Evolutionary conservation across 53 echinoderm and acorn worm genomes (phyloP), one percentile per base, ranked within the genome.

Genomic region (Holothuria scabra): DNA sequence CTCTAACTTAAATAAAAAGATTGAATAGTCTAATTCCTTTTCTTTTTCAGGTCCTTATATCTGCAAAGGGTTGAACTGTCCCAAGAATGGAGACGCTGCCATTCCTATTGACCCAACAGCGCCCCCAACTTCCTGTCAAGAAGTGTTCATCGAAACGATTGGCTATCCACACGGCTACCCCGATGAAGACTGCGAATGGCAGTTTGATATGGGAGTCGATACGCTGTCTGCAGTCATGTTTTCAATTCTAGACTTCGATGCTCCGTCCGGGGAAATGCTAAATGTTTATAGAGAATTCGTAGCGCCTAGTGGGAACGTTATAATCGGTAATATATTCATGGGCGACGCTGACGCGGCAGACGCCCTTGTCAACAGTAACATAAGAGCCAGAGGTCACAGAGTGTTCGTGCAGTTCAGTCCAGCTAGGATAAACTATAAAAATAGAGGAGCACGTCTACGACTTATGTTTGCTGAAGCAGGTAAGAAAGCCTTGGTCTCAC

Each of bases 401-500:
- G 61, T 60, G 16, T 60, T 60, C 10, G 61, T 60, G 61, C 22
- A 60, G 26, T 60, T 22, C 7, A 26, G 18, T 26, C 22, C 61
- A 22, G 61, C 61, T 6, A 60, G 18, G 26, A 60, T 49, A 21
- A 21, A 25, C 21, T 74, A 74, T 49, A 48, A 37, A 20, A 74
- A 26, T 8, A 41, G 74, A 48, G 74, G 74, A 6, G 18, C 46
- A 20, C 37, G 33, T 14, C 21, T 74, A 19, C 44, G 74, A 37
- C 32, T 74, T 8, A 74, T 74, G 74, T 74, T 74, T 48, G 74
- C 74, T 33, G 74, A 74, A 21, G n/a, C 46, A 74, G 74, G 74
- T 74, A 44, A 41, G 74, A 30, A 10, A 41, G 2, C n/a, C n/a
- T n/a, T n/a, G n/a, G n/a, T n/a, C n/a, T n/a, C n/a, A n/a, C n/a